Conservation (phyloP, 2,888 invertebrate genomes). For the Cepaea hortensis region DNA sequence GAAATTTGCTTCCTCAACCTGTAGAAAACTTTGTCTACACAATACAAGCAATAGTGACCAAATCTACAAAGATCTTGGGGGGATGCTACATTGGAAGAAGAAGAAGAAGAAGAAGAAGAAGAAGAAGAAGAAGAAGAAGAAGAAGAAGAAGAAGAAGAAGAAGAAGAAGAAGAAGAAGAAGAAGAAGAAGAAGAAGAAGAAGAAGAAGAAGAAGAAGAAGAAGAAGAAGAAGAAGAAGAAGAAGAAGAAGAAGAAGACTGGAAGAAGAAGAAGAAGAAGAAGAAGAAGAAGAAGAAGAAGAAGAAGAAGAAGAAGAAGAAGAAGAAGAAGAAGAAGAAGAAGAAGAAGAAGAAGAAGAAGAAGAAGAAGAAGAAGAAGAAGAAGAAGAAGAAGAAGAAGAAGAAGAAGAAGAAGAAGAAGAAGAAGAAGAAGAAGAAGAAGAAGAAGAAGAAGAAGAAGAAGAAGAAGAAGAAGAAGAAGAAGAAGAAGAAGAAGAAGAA, state of each 20-base stretch:
- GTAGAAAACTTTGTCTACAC: too few species aligned
- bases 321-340: not conserved
- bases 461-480: not conserved
- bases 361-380: slow-evolving; percentile 19
- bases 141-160: not conserved
- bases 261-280: not conserved
- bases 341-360: slow-evolving; percentile 1
- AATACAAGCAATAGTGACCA: too few species aligned
- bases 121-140: slow-evolving; percentile 7
- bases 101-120: not conserved
- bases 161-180: slow-evolving; percentile 12
- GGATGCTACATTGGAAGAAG: not conserved
- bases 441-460: slow-evolving; percentile 15
- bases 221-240: slow-evolving; percentile 15
- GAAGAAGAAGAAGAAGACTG: not conserved
- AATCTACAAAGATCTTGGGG: too few species aligned
- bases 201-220: slow-evolving; percentile 15
- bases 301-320: slow-evolving; percentile 6
- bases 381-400: slow-evolving; percentile 19
- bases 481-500: not conserved
- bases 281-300: slow-evolving; percentile 1
- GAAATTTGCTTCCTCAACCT: too few species aligned
- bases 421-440: slow-evolving; percentile 19
- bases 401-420: slow-evolving; percentile 19
- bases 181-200: slow-evolving; percentile 19